Percentiles rank a stretch among this genome's conserved stretches.
Conservation (phyloP, 2,888 invertebrate genomes). For the Cosmia trapezina region DNA sequence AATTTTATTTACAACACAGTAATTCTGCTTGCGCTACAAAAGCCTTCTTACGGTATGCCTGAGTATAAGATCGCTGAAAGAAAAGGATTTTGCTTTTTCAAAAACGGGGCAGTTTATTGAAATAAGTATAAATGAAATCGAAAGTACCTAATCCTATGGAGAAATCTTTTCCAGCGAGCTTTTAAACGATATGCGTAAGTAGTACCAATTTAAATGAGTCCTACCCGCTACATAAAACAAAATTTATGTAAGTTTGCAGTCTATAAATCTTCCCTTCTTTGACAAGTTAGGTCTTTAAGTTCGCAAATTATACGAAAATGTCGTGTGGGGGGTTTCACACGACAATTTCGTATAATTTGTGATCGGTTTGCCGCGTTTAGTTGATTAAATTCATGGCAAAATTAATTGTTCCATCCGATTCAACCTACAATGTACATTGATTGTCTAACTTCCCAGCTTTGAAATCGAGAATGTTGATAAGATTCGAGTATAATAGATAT, state of each 20-base stretch:
- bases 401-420: slow-evolving; percentile 8
- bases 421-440: neutral
- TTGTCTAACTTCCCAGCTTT: slow-evolving; percentile 1
- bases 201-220: neutral
- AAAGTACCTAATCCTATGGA: slow-evolving; percentile 11
- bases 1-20: neutral
- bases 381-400: neutral
- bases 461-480: neutral
- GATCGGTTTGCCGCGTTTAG: neutral
- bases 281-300: neutral
- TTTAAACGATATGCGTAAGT: neutral
- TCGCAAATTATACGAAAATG: too few species aligned
- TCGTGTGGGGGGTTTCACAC: neutral
- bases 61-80: slow-evolving; percentile 51
- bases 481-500: neutral
- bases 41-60: slow-evolving; percentile 50
- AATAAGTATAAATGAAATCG: slow-evolving; percentile 26
- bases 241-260: slow-evolving; percentile 7
- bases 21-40: slow-evolving; percentile 11
- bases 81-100: slow-evolving; percentile 2
- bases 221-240: neutral
- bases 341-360: slow-evolving; percentile 25
- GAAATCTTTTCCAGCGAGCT: neutral
- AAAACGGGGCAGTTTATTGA: slow-evolving; percentile 5
- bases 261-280: slow-evolving; percentile 32